Conservation (phyloP, 2,113 vertebrate species). For the Larimichthys polyactis region DNA sequence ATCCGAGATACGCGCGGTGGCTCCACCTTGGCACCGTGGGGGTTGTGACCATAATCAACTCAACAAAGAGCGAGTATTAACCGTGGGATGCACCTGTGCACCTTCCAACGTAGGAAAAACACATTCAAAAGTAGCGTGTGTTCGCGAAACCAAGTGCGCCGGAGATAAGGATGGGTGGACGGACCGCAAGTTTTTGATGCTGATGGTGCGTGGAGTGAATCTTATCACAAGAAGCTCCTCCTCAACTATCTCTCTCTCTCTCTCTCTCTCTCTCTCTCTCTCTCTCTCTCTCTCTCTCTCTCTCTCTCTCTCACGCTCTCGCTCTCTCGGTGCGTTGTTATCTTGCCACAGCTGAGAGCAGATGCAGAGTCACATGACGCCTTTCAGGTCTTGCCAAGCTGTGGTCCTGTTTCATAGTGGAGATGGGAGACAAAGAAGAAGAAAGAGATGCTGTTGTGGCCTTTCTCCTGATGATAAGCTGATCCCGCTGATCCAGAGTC, state of each 20-base stretch:
- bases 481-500: too few species aligned
- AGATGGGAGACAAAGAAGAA: conserved; percentile 54
- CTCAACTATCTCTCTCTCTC: conserved; percentile 49
- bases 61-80: conserved; percentile 46
- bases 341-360: conserved; percentile 72
- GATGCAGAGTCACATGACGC: conserved; percentile 82
- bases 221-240: conserved; percentile 73
- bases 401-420: conserved; percentile 48
- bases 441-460: conserved; percentile 26
- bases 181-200: conserved; percentile 67
- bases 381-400: conserved; percentile 56
- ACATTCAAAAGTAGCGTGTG: background rate
- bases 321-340: conserved; percentile 66
- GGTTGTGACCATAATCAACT: conserved; percentile 83
- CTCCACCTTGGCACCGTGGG: conserved; percentile 85
- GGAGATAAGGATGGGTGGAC: conserved; percentile 20
- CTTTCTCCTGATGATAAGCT: background rate
- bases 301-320: too few species aligned
- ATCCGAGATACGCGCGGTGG: conserved; percentile 85
- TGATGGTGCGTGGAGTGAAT: conserved; percentile 71
- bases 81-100: conserved; percentile 63
- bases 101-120: conserved; percentile 10
- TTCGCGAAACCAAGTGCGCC: background rate
- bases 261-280: conserved; percentile 29
- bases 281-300: conserved; percentile 14